phyloP scores from a whole-genome alignment of 1,140 invertebrate genomes.

The Brachystomella parvula region DNA sequence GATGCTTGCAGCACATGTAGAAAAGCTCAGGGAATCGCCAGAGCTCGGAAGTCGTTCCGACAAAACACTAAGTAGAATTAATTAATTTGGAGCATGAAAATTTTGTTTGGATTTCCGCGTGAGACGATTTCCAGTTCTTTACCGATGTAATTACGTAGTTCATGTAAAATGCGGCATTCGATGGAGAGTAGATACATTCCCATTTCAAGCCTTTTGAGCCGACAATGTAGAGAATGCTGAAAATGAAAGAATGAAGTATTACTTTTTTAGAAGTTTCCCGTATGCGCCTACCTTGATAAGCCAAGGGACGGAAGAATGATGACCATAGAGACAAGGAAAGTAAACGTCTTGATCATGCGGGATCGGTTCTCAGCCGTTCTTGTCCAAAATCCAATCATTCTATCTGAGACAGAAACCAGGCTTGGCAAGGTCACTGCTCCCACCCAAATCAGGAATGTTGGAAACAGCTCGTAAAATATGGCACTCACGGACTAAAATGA shows the following conservation, averaged over 20 bases:
- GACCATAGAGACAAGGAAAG: slow-evolving; percentile 86
- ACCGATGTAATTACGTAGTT: slow-evolving; percentile 95
- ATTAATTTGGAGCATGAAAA: too few relatives aligned
- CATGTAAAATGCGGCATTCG: slow-evolving; percentile 94
- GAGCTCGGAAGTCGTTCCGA: slow-evolving; percentile 65
- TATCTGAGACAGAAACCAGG: slow-evolving; percentile 80
- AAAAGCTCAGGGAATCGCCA: slow-evolving; percentile 81
- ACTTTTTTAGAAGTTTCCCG: background rate
- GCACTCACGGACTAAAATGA: slow-evolving; percentile 41
- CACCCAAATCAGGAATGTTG: slow-evolving; percentile 80
- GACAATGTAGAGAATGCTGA: background rate
- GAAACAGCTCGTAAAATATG: slow-evolving; percentile 76
- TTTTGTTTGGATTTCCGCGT: too few relatives aligned
- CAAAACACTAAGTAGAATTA: too few relatives aligned
- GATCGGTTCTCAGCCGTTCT: slow-evolving; percentile 83
- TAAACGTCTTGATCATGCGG: slow-evolving; percentile 88
- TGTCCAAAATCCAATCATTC: slow-evolving; percentile 83
- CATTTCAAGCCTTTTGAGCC: background rate
- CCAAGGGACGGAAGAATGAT: slow-evolving; percentile 87
- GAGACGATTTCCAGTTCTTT: too few relatives aligned
- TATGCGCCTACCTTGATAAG: slow-evolving; percentile 55
- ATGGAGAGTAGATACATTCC: slow-evolving; percentile 83
- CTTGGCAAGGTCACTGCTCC: slow-evolving; percentile 84
- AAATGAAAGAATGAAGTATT: background rate
- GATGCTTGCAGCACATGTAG: slow-evolving; percentile 70